A percentile compares a stretch with the other conserved stretches of the same genome.
phyloP scores from a whole-genome alignment of 1,140 invertebrate species.

The Drosophila leontia region DNA sequence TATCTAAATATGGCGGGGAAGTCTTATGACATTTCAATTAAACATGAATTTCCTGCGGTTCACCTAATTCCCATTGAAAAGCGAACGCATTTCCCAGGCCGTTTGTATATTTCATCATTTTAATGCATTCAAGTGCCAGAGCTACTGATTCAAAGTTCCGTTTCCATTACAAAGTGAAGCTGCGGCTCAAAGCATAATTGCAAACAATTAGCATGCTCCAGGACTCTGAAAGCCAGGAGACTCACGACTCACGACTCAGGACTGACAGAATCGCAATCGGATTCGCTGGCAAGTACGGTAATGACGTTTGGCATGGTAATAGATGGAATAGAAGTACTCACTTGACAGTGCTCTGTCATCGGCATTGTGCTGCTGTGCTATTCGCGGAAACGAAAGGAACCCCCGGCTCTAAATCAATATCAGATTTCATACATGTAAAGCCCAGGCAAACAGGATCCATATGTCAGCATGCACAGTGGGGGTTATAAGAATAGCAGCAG shows the following conservation, averaged over 20 bases:
- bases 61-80: conserved; percentile 34
- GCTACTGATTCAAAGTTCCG: conserved; percentile 35
- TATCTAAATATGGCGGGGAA: conserved; percentile 13
- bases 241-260: conserved; percentile 3
- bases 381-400: conserved; percentile 23
- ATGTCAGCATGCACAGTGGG: conserved; percentile 1
- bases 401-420: conserved; percentile 33
- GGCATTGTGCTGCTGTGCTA: conserved; percentile 20
- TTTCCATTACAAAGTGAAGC: conserved; percentile 55
- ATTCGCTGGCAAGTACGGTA: conserved; percentile 16
- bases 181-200: conserved; percentile 74
- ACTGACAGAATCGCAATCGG: conserved; percentile 11
- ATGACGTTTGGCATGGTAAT: conserved; percentile 21
- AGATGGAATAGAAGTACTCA: conserved; percentile 23
- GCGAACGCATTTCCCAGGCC: neutral
- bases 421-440: conserved; percentile 29
- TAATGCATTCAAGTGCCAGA: conserved; percentile 37
- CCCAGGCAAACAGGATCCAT: conserved; percentile 6
- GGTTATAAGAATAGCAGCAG: neutral
- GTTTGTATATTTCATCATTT: conserved; percentile 18
- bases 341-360: conserved; percentile 38
- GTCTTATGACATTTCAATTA: conserved; percentile 33
- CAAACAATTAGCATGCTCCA: conserved; percentile 77
- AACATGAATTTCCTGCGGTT: conserved; percentile 32
- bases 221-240: conserved; percentile 9